Base-by-base conservation (phyloP, 2,113 vertebrate species). In the Opisthocomus hoazin region DNA sequence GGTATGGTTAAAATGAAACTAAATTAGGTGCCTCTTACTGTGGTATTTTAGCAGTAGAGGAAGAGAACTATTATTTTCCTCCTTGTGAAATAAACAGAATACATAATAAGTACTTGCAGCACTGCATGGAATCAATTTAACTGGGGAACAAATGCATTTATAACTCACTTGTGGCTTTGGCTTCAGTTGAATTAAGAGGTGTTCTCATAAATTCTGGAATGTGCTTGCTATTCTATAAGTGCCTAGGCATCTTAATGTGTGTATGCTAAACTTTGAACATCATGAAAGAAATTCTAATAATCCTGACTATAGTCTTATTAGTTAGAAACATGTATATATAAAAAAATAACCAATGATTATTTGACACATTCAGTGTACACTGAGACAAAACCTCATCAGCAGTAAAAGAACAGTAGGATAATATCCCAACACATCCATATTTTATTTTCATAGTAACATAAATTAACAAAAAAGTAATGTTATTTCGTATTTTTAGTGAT, bases 41-140 rank as follows among this genome's bases (percentile, higher is more conserved):
- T 63, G 21, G n/a, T 85, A 69, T 91, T 97, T 93, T 91, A 90
- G 37, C 15, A 89, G 81, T 87, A 80, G 22, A 84, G 46, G 66
- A 89, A 85, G 90, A 84, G 41, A 71, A 63, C 75, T 92, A 90
- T 91, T 84, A 96, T 84, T 75, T 84, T 96, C n/a, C 58, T 95
- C 57, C 94, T 70, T 91, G 57, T 93, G 78, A 84, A 96, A 97
- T 95, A 97, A 97, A 93, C 37, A 79, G 81, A 96, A 84, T 87
- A 66, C 34, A 78, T 83, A 93, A 92, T 93, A 94, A 97, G 83
- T 64, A 92, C 84, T 97, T 97, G 29, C 84, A 92, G 45, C 76
- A 84, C 86, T 85, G 74, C 87, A 80, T 94, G 66, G 82, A 96
- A 98, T 96, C 70, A 30, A 97, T 97, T 98, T 96, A 80, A 95